Base-by-base conservation (phyloP, 2,113 vertebrate genomes). In the Megaceryle maxima region DNA sequence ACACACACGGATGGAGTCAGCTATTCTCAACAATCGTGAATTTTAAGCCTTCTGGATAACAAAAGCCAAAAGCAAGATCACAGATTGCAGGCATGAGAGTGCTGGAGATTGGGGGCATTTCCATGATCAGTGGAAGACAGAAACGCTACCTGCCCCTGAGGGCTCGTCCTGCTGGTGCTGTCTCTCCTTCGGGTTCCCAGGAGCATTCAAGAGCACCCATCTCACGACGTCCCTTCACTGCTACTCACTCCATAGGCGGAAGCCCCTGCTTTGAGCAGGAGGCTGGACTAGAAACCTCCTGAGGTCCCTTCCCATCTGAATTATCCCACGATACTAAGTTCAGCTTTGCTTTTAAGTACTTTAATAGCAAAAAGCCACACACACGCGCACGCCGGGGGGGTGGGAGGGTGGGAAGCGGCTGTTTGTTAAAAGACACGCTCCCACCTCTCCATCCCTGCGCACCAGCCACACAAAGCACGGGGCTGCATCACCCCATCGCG, bases 381-480 rank as follows among this genome's bases (percentile, higher is more conserved):
- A n/a, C 51, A 6, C 10, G 18, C 15, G 18, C n/a, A 13, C 14
- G 9, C 3, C 16, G 39, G 13, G n/a, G n/a, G 55, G 12, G 2
- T 21, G n/a, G 8, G 41, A n/a, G 59, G 37, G 6, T 11, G 17
- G 39, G 39, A 37, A 37, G 37, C 37, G 37, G 39, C 39, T 41
- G 39, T 8, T 6, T 37, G 21, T 18, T 57, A 20, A 70, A 57
- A 84, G 26, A 26, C 70, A 11, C 56, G 24, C 37, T 83, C 81
- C 83, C 83, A 70, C 73, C 80, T 92, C 64, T 41, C 64, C 85
- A 77, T 76, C 93, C 79, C 55, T 26, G 13, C n/a, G 6, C 88
- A 37, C 8, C 43, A 69, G 70, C 50, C 78, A 74, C 78, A 96
- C 92, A 96, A 94, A 96, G 91, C 94, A 87, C 33, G 17, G 62